Base-by-base conservation (phyloP, 2,888 invertebrate genomes). In the Pyrrhia umbra region DNA sequence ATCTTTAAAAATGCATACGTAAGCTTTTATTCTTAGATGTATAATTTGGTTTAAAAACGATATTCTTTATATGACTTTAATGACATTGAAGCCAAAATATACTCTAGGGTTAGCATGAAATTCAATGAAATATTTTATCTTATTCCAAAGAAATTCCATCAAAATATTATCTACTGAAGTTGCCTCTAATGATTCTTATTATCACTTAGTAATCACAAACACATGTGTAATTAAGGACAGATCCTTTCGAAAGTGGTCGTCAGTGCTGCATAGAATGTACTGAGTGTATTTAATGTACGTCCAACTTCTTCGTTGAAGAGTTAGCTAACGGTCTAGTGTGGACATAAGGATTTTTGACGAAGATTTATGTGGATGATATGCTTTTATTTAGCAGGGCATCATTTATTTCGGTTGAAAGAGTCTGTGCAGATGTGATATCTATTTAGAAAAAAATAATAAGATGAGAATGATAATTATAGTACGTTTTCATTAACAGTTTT, bases 161-260 rank as follows among this genome's bases (percentile, higher is more conserved):
- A 10, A 20, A 15, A 4, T 6, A 46, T 57, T 10, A 21, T 37
- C 9, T 21, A 10, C 10, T 46, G 13, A 20, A 57, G 40, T 60
- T 55, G 40, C 30, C 13, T 21, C 27, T 23, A 34, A 39, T 27
- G 27, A 52, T 20, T 23, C 27, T 27, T 59, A 61, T 39, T 46
- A 51, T 56, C 51, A 74, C 23, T 42, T 47, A 45, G 77, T 79
- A 79, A 84, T 86, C 80, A 85, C 62, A 64, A 78, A 75, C 85
- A 85, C 77, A 78, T 64, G 82, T 69, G 71, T 77, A 64, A 84
- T 85, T 68, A 77, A 43, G 47, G 60, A 67, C 86, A 86, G 85
- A 74, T 67, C 67, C 50, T 64, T 60, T 40, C 27, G 49, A 8
- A 46, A 60, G 56, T 51, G 50, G 21, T 52, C 46, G 69, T 66